Evolutionary conservation across 2,113 vertebrate species (phyloP).

Genomic region (Lonchura striata): DNA sequence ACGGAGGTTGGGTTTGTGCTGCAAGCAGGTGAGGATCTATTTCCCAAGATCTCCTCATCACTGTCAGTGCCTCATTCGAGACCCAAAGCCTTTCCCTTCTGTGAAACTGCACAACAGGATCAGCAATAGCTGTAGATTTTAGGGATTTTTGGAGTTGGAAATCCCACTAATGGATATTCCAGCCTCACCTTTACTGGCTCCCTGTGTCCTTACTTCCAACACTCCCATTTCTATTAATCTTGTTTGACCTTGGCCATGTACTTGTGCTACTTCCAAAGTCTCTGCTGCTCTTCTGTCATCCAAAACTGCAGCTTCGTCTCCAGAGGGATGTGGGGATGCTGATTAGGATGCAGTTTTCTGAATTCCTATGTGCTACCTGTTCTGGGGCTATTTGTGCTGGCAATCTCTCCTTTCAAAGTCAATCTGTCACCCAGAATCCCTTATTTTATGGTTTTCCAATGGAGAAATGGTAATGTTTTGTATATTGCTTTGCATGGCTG

Average conservation of each 20-base stretch:
- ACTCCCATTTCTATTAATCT: background rate
- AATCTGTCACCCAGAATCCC: background rate
- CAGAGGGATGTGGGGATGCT: background rate
- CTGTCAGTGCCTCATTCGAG: background rate
- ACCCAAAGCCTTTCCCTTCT: background rate
- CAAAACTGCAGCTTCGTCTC: background rate
- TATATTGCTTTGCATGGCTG: background rate
- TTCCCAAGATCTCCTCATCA: background rate
- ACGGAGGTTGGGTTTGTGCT: background rate
- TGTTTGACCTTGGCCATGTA: background rate
- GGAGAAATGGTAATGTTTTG: background rate
- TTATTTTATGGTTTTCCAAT: background rate
- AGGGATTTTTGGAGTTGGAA: background rate
- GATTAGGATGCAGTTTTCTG: background rate
- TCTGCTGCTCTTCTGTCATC: background rate
- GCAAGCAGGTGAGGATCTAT: background rate
- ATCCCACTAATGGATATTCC: background rate
- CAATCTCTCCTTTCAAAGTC: background rate
- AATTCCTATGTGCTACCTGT: background rate
- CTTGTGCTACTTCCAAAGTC: background rate
- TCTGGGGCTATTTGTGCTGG: background rate
- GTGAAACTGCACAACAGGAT: background rate
- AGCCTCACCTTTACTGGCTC: background rate
- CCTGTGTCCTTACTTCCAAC: background rate
- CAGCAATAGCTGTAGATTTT: background rate